A percentile compares a stretch with the other conserved stretches of the same genome.
phyloP scores from a whole-genome alignment of 2,113 vertebrate genomes.

The Tangachromis dhanisi region DNA sequence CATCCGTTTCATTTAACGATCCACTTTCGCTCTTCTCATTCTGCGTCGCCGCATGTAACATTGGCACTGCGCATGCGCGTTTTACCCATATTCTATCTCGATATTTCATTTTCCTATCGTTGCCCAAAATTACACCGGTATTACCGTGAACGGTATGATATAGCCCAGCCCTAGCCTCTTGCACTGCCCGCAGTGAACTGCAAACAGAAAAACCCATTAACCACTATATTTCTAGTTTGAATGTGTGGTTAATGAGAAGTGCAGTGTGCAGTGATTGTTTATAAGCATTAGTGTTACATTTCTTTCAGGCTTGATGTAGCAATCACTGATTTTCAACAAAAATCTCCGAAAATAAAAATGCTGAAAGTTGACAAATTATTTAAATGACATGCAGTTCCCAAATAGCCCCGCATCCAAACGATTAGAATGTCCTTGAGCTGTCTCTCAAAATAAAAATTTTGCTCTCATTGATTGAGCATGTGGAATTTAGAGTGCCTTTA shows the following conservation, averaged over 20 bases:
- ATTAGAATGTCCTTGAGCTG: not conserved
- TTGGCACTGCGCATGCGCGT: not conserved
- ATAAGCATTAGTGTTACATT: not conserved
- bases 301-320: not conserved
- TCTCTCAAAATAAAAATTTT: not conserved
- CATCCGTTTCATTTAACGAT: accelerated
- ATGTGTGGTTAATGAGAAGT: not conserved
- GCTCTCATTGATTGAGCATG: not conserved
- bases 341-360: not conserved
- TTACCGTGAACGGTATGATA: not conserved
- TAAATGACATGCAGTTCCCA: not conserved
- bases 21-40: accelerated
- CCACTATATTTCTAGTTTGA: not conserved
- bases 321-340: not conserved
- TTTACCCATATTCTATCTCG: not conserved
- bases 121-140: not conserved
- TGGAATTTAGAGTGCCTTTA: not conserved
- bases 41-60: accelerated
- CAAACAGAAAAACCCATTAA: not conserved
- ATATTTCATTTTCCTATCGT: not conserved
- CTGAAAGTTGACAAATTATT: not conserved
- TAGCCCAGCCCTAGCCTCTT: not conserved
- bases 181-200: not conserved
- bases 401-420: not conserved
- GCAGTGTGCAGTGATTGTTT: not conserved